Base-by-base conservation (phyloP, 2,113 vertebrate species). In the Caranx melampygus region DNA sequence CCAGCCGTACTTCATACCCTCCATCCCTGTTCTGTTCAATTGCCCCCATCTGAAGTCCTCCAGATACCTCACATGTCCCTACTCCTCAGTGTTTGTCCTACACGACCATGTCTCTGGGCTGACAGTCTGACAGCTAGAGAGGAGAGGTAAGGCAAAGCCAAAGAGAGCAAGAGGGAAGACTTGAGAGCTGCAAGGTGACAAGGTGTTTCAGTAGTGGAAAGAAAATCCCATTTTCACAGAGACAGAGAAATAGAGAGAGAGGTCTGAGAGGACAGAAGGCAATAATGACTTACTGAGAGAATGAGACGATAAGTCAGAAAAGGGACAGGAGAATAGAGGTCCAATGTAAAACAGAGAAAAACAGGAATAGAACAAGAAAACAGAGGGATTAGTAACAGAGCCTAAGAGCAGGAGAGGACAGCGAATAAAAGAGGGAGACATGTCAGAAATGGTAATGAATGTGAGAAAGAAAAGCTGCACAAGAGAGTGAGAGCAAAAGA, bases 391-490 rank as follows among this genome's bases (percentile, higher is more conserved):
- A 82, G 34, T 44, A 51, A 80, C 21, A 78, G 60, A 65, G 72
- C 40, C 54, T 9, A 26, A 18, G 52, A 67, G 59, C 57, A 51
- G 42, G 52, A 77, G 31, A 77, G 54, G 63, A 54, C 14, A 26
- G 31, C 7, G 26, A 73, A 52, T 75, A 34, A 33, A 57, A 82
- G 71, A 77, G 37, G 9, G 77, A 86, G 68, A 65, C 58, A 15
- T 73, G 83, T 72, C 63, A 81, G 51, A 78, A 78, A 89, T 63
- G 16, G 31, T 87, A 83, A 87, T 82, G 37, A 86, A 80, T 44
- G 59, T 69, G 82, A 83, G 72, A 75, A 47, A 79, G 73, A 44
- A 8, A 14, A 7, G 58, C 72, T 82, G 71, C 3, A 11, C 45
- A 37, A 79, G n/a, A 72, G 68, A 71, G 26, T 26, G 65, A 63